Evolutionary conservation across 2,888 invertebrate genomes (phyloP).

Genomic region (Crematogaster levior): DNA sequence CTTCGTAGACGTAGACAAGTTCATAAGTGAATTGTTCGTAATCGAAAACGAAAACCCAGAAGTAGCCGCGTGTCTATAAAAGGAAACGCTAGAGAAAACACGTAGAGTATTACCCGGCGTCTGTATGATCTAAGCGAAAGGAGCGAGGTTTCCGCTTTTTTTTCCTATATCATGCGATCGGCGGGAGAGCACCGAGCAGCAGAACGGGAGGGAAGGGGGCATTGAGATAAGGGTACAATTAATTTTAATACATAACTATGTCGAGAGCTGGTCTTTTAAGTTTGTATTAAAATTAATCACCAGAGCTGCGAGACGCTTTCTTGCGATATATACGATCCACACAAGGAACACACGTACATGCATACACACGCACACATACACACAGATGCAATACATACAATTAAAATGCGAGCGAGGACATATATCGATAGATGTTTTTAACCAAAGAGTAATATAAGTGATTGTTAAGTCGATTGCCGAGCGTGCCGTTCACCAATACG

Average conservation of each 20-base stretch:
- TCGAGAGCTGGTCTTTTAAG: conserved; percentile 80
- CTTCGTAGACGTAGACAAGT: conserved; percentile 66
- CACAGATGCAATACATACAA: conserved; percentile 46
- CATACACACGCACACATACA: conserved; percentile 14
- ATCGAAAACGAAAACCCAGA: conserved; percentile 38
- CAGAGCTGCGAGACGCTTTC: conserved; percentile 62
- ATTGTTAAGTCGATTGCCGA: conserved; percentile 60
- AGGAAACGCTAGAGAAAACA: conserved; percentile 37
- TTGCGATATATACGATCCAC: conserved; percentile 51
- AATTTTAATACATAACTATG: conserved; percentile 79
- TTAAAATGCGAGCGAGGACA: conserved; percentile 51
- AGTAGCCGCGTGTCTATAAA: conserved; percentile 50
- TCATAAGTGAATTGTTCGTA: conserved; percentile 42
- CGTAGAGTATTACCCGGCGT: conserved; percentile 38
- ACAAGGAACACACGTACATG: neutral
- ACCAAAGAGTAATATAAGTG: conserved; percentile 83
- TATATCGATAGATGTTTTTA: conserved; percentile 80
- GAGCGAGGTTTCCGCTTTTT: conserved; percentile 2
- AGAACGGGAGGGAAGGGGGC: neutral
- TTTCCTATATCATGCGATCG: conserved; percentile 20
- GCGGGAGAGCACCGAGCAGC: conserved; percentile 31
- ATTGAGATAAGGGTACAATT: conserved; percentile 60
- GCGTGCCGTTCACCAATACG: conserved; percentile 57
- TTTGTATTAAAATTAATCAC: conserved; percentile 79
- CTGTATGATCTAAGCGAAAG: conserved; percentile 22